A percentile compares a stretch with the other conserved stretches of the same genome.
These are phyloP conservation scores for Rosalia funebris DNA, from an alignment of 2,888 invertebrate genomes.

Conservation along the genomic window DNA sequence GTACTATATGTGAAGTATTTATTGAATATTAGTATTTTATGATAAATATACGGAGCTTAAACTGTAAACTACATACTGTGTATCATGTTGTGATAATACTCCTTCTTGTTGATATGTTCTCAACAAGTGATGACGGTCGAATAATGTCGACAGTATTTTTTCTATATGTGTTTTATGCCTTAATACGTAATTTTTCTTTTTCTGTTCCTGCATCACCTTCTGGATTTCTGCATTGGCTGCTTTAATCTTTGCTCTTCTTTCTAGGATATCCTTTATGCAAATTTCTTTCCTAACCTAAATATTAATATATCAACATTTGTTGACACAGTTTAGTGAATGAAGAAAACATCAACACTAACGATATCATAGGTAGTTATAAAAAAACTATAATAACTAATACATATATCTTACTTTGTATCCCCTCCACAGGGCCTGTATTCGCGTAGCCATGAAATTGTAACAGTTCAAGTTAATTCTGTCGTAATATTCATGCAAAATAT, in stretches of 20 bases:
- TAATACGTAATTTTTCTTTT: constrained; percentile 35
- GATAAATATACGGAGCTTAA: too few relatives aligned
- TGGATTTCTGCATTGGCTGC: constrained; percentile 42
- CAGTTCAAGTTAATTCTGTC: constrained; percentile 36
- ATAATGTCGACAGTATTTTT: constrained; percentile 55
- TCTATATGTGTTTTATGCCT: constrained; percentile 42
- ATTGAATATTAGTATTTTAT: too few relatives aligned
- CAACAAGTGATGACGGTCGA: constrained; percentile 61
- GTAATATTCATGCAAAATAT: constrained; percentile 42
- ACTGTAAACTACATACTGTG: constrained; percentile 11
- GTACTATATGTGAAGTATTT: too few relatives aligned
- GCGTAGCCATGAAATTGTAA: constrained; percentile 55
- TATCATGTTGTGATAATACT: constrained; percentile 1
- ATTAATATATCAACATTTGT: background rate
- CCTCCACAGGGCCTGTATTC: constrained; percentile 59
- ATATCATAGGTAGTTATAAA: too few relatives aligned
- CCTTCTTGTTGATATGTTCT: constrained; percentile 50
- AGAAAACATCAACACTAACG: too few relatives aligned
- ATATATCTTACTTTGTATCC: constrained; percentile 57
- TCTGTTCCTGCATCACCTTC: constrained; percentile 16
- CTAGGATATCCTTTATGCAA: constrained; percentile 40
- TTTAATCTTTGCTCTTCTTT: constrained; percentile 34
- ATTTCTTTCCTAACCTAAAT: constrained; percentile 41
- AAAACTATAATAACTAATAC: too few relatives aligned
- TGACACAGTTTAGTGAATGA: too few relatives aligned